These are phyloP conservation scores for Zeugodacus cucurbitae DNA, from an alignment of 1,140 invertebrate species.

Conservation along the genomic window DNA sequence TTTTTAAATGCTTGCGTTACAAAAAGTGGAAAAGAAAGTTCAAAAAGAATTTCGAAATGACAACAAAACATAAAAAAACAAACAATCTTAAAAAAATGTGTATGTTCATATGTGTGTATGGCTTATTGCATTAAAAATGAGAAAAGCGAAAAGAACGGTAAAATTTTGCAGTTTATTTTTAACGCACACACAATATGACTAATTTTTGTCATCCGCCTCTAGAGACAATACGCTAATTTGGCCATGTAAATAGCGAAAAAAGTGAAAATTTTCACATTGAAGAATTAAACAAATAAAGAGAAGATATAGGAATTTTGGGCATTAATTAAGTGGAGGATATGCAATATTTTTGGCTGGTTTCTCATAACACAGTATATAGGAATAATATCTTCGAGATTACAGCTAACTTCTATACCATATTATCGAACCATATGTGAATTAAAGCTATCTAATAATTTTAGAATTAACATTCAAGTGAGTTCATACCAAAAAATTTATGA, in stretches of 20 bases:
- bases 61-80: background rate
- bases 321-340: background rate
- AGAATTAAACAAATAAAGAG: background rate
- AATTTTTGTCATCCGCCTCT: background rate
- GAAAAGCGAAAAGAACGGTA: background rate
- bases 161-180: conserved; percentile 25
- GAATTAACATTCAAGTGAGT: too few species aligned
- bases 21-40: background rate
- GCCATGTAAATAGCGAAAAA: background rate
- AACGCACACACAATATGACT: background rate
- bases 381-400: too few species aligned
- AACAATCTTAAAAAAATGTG: background rate
- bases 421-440: too few species aligned
- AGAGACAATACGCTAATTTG: background rate
- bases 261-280: background rate
- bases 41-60: background rate
- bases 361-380: too few species aligned
- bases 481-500: too few species aligned
- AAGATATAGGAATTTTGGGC: background rate
- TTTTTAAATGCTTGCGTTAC: too few species aligned
- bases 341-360: too few species aligned
- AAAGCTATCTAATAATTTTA: too few species aligned
- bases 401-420: too few species aligned
- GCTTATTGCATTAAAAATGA: background rate
- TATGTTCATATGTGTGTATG: background rate